These are phyloP conservation scores for Xiphydria camelus DNA, from an alignment of 2,888 invertebrate genomes.

Conservation along the genomic window DNA sequence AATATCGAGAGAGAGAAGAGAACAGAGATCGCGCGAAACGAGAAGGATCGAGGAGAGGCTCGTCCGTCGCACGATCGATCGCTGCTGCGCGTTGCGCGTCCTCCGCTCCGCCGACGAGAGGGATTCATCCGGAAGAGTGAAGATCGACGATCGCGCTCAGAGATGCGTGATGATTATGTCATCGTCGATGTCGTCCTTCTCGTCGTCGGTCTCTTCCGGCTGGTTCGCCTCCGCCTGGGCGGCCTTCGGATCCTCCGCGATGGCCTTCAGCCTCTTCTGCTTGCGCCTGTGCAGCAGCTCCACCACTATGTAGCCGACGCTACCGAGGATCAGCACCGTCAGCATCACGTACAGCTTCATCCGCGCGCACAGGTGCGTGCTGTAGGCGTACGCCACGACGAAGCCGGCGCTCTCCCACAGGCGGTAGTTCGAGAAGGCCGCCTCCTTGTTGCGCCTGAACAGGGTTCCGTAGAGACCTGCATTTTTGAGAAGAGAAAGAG, in stretches of 20 bases:
- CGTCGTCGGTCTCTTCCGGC: slow-evolving; percentile 81
- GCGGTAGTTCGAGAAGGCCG: slow-evolving; percentile 88
- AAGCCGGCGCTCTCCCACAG: slow-evolving; percentile 91
- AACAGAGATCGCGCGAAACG: background rate
- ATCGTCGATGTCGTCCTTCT: slow-evolving; percentile 86
- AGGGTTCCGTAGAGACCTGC: slow-evolving; percentile 83
- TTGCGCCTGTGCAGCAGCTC: slow-evolving; percentile 83
- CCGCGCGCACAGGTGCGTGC: slow-evolving; percentile 81
- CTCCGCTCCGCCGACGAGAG: slow-evolving; percentile 10
- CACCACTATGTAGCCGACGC: slow-evolving; percentile 77
- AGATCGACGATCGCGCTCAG: slow-evolving; percentile 54
- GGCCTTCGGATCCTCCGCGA: slow-evolving; percentile 70
- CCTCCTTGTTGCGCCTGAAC: slow-evolving; percentile 87
- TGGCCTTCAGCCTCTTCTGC: slow-evolving; percentile 72
- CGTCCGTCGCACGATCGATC: slow-evolving; percentile 7
- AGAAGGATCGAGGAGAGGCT: slow-evolving; percentile 1
- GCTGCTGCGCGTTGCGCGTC: slow-evolving; percentile 2
- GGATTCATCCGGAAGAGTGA: slow-evolving; percentile 2
- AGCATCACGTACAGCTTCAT: slow-evolving; percentile 86
- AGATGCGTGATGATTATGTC: slow-evolving; percentile 86
- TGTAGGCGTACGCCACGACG: slow-evolving; percentile 87
- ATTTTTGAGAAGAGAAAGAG: too few relatives aligned
- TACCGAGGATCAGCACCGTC: slow-evolving; percentile 74
- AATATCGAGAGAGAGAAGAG: slow-evolving; percentile 1
- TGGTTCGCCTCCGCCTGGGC: slow-evolving; percentile 65